phyloP scores from a whole-genome alignment of 2,113 vertebrate species.

The Entosphenus tridentatus region DNA sequence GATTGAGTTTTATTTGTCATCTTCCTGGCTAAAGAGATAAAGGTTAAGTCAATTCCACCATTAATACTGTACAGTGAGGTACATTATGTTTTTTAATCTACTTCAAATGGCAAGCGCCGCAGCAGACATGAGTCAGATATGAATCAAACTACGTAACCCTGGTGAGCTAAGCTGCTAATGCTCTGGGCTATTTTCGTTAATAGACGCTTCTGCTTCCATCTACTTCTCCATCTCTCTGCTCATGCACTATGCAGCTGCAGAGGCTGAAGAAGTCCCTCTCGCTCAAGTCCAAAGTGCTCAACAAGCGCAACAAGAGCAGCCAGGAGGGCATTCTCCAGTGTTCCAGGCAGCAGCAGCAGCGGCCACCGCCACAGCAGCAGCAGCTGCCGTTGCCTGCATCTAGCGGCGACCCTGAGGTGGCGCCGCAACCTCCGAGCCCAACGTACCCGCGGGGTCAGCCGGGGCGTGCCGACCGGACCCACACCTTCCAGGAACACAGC shows the following conservation, averaged over 20 bases:
- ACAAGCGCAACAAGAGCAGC: conserved; percentile 64
- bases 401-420: conserved; percentile 23
- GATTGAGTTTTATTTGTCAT: too few species aligned
- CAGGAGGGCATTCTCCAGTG: conserved; percentile 81
- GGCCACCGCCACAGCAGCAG: conserved; percentile 35
- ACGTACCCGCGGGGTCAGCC: conserved; percentile 31
- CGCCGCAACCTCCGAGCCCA: conserved; percentile 28
- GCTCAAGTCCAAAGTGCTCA: conserved; percentile 84
- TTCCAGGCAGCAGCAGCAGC: conserved; percentile 41
- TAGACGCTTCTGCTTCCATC: too few species aligned
- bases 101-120: too few species aligned
- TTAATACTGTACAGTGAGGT: too few species aligned
- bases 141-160: too few species aligned
- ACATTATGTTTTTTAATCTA: too few species aligned
- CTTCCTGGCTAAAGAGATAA: too few species aligned
- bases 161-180: too few species aligned
- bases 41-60: too few species aligned
- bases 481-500: conserved; percentile 79
- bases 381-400: conserved; percentile 43
- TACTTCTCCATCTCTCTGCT: too few species aligned
- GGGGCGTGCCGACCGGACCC: conserved; percentile 30
- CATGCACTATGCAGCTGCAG: conserved; percentile 39
- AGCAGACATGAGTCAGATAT: too few species aligned
- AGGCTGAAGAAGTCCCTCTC: conserved; percentile 79
- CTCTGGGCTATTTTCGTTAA: too few species aligned